Evolutionary conservation across 2,113 vertebrate species (phyloP).

Genomic region (Zapornia atra): DNA sequence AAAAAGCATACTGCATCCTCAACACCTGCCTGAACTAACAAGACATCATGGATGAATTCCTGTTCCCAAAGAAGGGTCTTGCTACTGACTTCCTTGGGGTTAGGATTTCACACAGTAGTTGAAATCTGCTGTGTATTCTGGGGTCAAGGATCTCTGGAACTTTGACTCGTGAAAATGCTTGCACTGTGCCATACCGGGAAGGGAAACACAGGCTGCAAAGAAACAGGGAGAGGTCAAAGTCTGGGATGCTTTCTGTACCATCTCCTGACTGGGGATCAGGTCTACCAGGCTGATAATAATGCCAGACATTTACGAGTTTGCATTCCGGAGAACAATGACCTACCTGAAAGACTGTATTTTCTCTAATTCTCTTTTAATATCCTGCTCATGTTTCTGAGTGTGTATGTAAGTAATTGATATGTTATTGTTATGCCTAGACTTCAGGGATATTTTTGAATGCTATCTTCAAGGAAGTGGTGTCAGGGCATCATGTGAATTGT

Average conservation of each 20-base stretch:
- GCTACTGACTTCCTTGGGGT: neutral
- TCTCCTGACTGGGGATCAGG: neutral
- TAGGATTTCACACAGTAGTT: neutral
- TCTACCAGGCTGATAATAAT: neutral
- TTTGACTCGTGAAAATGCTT: neutral
- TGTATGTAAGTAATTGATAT: conserved; percentile 21
- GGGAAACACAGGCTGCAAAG: neutral
- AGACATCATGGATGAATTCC: conserved; percentile 10
- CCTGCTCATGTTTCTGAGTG: conserved; percentile 14
- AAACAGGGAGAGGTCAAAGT: neutral
- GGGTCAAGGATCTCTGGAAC: neutral
- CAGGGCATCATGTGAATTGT: neutral
- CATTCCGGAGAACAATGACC: conserved; percentile 45
- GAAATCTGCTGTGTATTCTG: neutral
- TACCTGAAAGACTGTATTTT: conserved; percentile 28
- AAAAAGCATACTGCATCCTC: neutral
- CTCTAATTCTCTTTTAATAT: conserved; percentile 53
- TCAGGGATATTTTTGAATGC: neutral
- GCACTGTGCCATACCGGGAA: neutral
- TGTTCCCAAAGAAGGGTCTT: conserved; percentile 1
- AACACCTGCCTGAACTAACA: conserved; percentile 30
- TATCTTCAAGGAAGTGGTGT: conserved; percentile 22
- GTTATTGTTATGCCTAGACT: conserved; percentile 26
- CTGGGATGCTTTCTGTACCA: neutral
- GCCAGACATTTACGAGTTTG: neutral